phyloP scores from a whole-genome alignment of 1,140 invertebrate genomes.

The Cotesia vestalis region DNA sequence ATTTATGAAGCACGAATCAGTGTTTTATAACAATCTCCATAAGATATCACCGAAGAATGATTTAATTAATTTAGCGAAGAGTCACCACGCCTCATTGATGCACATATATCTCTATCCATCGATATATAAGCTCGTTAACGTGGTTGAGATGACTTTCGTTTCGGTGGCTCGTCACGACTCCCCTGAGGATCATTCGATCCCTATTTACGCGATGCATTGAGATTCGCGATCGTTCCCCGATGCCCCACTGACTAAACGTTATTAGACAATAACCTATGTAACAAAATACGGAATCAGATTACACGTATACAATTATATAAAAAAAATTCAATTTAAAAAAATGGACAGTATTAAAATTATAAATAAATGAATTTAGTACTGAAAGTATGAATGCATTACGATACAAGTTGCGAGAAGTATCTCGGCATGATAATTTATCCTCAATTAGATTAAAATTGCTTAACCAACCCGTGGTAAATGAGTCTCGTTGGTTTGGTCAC shows the following conservation, averaged over 20 bases:
- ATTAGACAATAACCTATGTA: not conserved
- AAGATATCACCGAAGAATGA: too few relatives aligned
- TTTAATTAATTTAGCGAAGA: not conserved
- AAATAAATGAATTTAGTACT: not conserved
- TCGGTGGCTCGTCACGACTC: conserved; percentile 13
- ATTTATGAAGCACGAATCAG: too few relatives aligned
- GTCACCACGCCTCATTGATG: not conserved
- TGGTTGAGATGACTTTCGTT: not conserved
- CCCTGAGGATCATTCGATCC: not conserved
- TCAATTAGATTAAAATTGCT: conserved; percentile 10
- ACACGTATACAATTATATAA: not conserved
- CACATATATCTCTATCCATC: not conserved
- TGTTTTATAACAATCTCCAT: too few relatives aligned
- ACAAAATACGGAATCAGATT: not conserved
- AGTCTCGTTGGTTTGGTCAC: conserved; percentile 11
- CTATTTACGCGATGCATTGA: not conserved
- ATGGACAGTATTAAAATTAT: too few relatives aligned
- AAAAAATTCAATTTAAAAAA: not conserved
- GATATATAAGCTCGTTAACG: conserved; percentile 12
- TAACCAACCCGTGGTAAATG: conserved; percentile 11
- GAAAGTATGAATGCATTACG: not conserved
- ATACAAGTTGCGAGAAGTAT: not conserved
- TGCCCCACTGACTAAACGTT: not conserved
- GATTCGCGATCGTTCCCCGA: not conserved
- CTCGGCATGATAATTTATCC: conserved; percentile 15